Evolutionary conservation across 2,888 invertebrate genomes (phyloP).

Genomic region (Platynereis dumerilii): DNA sequence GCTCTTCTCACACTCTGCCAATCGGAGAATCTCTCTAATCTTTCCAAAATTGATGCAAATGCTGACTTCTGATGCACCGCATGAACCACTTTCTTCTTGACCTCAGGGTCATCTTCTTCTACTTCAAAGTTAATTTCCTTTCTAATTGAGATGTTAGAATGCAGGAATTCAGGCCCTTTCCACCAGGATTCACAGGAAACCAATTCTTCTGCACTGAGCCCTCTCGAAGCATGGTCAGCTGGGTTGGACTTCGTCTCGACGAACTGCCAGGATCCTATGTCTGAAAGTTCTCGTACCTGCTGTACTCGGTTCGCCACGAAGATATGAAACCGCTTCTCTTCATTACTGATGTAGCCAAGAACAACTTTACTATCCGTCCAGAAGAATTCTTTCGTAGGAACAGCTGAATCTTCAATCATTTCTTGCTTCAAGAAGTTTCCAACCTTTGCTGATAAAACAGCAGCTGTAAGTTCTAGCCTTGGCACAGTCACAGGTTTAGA

Average conservation of each 20-base stretch:
- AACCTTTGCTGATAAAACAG: constrained; percentile 18
- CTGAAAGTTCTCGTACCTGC: constrained; percentile 28
- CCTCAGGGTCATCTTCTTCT: constrained; percentile 26
- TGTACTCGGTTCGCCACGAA: constrained; percentile 44
- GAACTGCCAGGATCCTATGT: constrained; percentile 30
- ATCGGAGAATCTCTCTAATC: too few species aligned
- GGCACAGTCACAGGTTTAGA: constrained; percentile 36
- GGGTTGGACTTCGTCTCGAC: constrained; percentile 36
- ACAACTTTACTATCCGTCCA: constrained; percentile 40
- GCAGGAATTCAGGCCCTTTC: constrained; percentile 30
- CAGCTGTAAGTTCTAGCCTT: constrained; percentile 37
- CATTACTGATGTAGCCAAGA: constrained; percentile 40
- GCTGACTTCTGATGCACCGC: not conserved
- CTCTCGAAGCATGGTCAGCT: constrained; percentile 41
- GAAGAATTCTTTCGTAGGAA: constrained; percentile 27
- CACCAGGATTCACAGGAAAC: constrained; percentile 18
- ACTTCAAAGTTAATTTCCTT: not conserved
- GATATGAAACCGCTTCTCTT: constrained; percentile 36
- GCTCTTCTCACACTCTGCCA: too few species aligned
- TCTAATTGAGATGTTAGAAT: not conserved
- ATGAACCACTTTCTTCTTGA: constrained; percentile 15
- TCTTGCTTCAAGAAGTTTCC: constrained; percentile 22
- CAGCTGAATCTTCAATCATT: constrained; percentile 17
- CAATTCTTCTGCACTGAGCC: constrained; percentile 20
- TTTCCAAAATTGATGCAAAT: too few species aligned